Base-by-base conservation (phyloP, 2,888 invertebrate species). In the Dryadula phaetusa region DNA sequence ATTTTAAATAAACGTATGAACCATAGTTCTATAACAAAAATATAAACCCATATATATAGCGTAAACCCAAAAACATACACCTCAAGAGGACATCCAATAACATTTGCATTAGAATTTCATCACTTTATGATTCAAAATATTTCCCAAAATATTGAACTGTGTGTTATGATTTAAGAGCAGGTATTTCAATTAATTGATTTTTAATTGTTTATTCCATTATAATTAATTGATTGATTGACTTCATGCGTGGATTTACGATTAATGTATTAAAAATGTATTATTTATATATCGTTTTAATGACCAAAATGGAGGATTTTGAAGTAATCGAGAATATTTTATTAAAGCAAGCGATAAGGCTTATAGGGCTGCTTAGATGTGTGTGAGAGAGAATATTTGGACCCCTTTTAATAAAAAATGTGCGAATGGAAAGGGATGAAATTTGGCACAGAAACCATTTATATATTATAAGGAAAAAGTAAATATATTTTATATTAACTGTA, bases 191-290 rank as follows among this genome's bases (percentile, higher is more conserved):
- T 52, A 52, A 52, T 52, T 28, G 14, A 3, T 16, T 16, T 16
- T 52, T 52, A 32, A 52, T 1, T 52, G 52, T 5, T 10, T 28
- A n/a, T 49, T 0, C 49, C n/a, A 49, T 52, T 16, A 52, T 10
- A 40, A 40, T 56, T n/a, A 40, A 40, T 56, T 40, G 22, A 22
- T 7, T 22, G 5, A 40, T 37, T 14, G 37, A 34, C 22, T 18
- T 37, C n/a, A 37, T 56, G n/a, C 40, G 56, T 40, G 56, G 56
- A 56, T 37, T 22, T 37, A 56, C 37, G 54, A 56, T 56, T 56
- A 40, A 54, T 37, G 4, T 37, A 56, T 56, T 53, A 63, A 49
- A 28, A 42, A 44, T 40, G 54, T 63, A 16, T 22, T 56, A 14
- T 40, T 37, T 56, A 16, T 52, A 25, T 40, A 18, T 12, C 37